Percentiles rank a stretch among this genome's conserved stretches.
Evolutionary conservation across 2,797 vertebrate genomes (phyloP).

Genomic region (Pogoniulus pusillus): DNA sequence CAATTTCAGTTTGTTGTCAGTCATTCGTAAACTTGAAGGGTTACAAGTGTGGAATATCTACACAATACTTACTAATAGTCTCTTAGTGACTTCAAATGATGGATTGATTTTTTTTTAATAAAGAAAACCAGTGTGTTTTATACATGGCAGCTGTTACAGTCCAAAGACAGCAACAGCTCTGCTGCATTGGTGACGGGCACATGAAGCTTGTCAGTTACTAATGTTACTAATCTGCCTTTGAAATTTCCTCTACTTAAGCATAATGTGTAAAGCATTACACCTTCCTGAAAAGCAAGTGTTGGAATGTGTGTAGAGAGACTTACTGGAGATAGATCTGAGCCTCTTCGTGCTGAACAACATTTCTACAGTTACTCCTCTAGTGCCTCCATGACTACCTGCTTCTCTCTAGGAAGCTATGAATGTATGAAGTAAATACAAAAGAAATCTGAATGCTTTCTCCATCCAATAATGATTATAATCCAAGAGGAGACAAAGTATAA

Average conservation of each 20-base stretch:
- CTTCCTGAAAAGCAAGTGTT: neutral
- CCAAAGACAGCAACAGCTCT: conserved; percentile 5
- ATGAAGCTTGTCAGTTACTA: neutral
- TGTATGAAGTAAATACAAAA: neutral
- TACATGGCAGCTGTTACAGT: neutral
- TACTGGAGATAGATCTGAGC: neutral
- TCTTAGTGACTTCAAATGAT: neutral
- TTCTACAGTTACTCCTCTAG: neutral
- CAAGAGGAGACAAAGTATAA: neutral
- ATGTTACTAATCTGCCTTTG: neutral
- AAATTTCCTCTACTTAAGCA: neutral
- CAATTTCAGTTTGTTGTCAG: neutral
- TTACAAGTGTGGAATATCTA: neutral
- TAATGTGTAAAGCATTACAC: neutral
- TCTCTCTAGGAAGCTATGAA: neutral
- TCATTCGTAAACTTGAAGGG: neutral
- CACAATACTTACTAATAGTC: neutral
- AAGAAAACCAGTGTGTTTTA: neutral
- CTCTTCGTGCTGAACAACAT: neutral
- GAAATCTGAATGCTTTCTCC: neutral
- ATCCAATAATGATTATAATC: neutral
- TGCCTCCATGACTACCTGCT: neutral
- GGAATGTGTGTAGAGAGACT: neutral
- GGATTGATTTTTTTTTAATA: neutral
- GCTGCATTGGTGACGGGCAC: neutral